Conservation (phyloP, 1,140 invertebrate species). For the Meteorus sp. region DNA sequence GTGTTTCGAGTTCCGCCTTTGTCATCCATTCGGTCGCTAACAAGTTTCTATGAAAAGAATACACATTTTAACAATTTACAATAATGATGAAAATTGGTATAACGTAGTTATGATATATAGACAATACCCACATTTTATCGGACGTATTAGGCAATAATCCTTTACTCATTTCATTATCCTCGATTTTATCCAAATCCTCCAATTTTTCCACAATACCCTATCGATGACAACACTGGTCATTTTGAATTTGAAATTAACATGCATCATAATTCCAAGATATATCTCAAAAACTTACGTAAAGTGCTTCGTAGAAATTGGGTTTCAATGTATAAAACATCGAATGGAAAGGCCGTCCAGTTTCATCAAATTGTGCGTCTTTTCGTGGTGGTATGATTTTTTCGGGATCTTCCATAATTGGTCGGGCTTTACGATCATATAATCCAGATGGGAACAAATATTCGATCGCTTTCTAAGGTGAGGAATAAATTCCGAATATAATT, state of each 20-base stretch:
- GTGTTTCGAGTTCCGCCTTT: slow-evolving; percentile 67
- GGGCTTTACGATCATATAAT: slow-evolving; percentile 76
- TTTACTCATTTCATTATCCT: slow-evolving; percentile 69
- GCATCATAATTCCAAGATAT: slow-evolving; percentile 10
- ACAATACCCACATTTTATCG: slow-evolving; percentile 62
- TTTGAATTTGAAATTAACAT: background rate
- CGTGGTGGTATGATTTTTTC: slow-evolving; percentile 80
- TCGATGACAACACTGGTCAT: slow-evolving; percentile 27
- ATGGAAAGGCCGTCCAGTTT: slow-evolving; percentile 83
- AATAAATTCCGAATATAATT: background rate
- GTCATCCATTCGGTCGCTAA: slow-evolving; percentile 73
- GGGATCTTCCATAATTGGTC: slow-evolving; percentile 86
- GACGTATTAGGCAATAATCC: slow-evolving; percentile 63
- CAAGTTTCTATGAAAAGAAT: no score
- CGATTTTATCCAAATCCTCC: slow-evolving; percentile 67
- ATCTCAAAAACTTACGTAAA: slow-evolving; percentile 69
- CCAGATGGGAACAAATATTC: slow-evolving; percentile 91
- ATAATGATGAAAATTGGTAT: slow-evolving; percentile 32
- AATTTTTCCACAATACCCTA: slow-evolving; percentile 68
- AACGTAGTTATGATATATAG: background rate
- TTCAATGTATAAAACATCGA: slow-evolving; percentile 87
- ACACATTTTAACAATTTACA: slow-evolving; percentile 63
- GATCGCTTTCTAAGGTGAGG: slow-evolving; percentile 74
- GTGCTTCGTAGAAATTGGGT: slow-evolving; percentile 79
- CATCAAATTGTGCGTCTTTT: slow-evolving; percentile 90